Percentiles rank a stretch among this genome's conserved stretches.
These are phyloP conservation scores for Varanus komodoensis DNA, from an alignment of 2,113 vertebrate genomes.

Conservation along the genomic window DNA sequence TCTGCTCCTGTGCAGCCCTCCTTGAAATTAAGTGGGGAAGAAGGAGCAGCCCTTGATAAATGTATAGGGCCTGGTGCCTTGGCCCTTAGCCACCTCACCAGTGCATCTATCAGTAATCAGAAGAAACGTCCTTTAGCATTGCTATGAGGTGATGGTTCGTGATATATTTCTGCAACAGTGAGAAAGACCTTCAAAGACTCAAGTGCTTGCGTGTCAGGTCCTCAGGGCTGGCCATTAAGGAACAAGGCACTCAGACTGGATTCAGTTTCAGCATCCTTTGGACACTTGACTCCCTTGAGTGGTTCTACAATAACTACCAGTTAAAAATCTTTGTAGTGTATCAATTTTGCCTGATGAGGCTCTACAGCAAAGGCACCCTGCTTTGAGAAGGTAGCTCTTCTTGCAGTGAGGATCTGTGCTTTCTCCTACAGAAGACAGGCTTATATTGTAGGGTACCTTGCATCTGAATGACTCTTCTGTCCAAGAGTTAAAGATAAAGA, in stretches of 20 bases:
- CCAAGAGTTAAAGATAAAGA: too few species aligned
- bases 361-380: not conserved
- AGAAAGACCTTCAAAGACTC: not conserved
- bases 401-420: not conserved
- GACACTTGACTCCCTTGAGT: not conserved
- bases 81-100: not conserved
- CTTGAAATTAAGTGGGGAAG: not conserved
- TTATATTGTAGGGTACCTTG: too few species aligned
- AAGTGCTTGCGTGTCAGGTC: not conserved
- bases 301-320: not conserved
- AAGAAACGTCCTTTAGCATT: not conserved
- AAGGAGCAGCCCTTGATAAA: too few species aligned
- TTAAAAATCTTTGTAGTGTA: not conserved
- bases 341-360: too few species aligned
- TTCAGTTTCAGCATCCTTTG: not conserved
- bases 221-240: not conserved
- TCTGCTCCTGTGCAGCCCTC: not conserved
- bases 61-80: not conserved
- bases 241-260: not conserved
- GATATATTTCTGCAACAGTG: not conserved
- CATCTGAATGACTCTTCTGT: too few species aligned
- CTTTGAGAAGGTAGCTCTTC: not conserved
- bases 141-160: not conserved
- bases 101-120: not conserved
- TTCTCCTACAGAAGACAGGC: too few species aligned